phyloP scores from a whole-genome alignment of 2,888 invertebrate species.

The Aleiodes testaceus region DNA sequence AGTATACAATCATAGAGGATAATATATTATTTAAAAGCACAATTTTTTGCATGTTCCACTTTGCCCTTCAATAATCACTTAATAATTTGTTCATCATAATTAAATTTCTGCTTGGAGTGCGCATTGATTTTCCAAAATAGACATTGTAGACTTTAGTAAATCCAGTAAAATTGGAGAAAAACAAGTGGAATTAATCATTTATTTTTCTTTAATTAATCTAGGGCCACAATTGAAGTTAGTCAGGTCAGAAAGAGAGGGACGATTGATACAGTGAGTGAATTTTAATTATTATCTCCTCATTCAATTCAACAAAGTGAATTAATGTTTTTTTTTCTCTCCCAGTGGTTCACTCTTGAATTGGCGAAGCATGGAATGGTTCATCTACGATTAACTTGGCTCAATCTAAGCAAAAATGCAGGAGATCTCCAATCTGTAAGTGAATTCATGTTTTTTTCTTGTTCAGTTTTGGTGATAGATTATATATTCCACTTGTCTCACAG shows the following conservation, averaged over 20 bases:
- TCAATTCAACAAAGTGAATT: conserved; percentile 3
- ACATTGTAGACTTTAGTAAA: too few species aligned
- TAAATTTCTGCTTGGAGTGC: too few species aligned
- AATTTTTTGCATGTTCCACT: too few species aligned
- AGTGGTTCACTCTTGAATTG: conserved; percentile 97
- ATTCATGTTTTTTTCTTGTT: too few species aligned
- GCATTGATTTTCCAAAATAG: too few species aligned
- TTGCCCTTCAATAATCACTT: too few species aligned
- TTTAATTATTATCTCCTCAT: conserved; percentile 47
- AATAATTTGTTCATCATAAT: too few species aligned
- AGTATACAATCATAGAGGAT: too few species aligned
- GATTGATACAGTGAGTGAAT: conserved; percentile 81
- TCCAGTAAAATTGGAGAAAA: background rate
- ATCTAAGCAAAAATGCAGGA: conserved; percentile 80
- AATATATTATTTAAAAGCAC: too few species aligned
- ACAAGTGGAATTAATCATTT: conserved; percentile 13
- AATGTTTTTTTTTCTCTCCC: conserved; percentile 57
- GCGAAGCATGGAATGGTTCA: conserved; percentile 96
- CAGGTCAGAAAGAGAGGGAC: conserved; percentile 82
- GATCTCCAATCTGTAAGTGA: conserved; percentile 84
- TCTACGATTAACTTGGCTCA: conserved; percentile 91
- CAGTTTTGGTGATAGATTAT: background rate
- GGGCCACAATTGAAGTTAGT: conserved; percentile 83
- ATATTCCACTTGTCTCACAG: conserved; percentile 71
- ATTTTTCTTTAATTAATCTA: conserved; percentile 60